Evolutionary conservation across 2,888 invertebrate species (phyloP).

Genomic region (Drosophila differens): DNA sequence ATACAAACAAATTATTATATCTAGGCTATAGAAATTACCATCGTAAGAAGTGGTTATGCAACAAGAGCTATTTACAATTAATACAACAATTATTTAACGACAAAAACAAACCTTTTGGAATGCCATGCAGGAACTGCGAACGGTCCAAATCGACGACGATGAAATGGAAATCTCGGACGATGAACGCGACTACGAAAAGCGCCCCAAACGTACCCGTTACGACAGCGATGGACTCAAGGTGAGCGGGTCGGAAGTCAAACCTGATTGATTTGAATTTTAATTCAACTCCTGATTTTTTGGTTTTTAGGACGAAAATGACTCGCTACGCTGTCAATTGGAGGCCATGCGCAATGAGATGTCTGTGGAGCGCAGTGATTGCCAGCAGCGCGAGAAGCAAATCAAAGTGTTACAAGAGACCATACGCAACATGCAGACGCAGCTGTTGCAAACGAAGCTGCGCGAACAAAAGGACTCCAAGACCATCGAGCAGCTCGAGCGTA

Average conservation of each 20-base stretch:
- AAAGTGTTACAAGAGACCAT: conserved; percentile 86
- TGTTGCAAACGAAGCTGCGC: conserved; percentile 84
- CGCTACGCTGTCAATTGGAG: conserved; percentile 94
- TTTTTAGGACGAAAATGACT: conserved; percentile 94
- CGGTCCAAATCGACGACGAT: conserved; percentile 88
- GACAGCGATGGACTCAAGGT: conserved; percentile 85
- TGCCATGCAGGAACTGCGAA: conserved; percentile 84
- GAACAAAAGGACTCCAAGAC: conserved; percentile 83
- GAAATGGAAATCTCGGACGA: conserved; percentile 95
- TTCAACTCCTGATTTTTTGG: not conserved
- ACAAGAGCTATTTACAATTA: conserved; percentile 15
- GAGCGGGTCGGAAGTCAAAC: conserved; percentile 13
- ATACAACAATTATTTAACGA: conserved; percentile 25
- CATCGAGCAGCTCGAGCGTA: conserved; percentile 83
- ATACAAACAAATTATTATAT: conserved; percentile 64
- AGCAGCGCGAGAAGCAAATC: conserved; percentile 94
- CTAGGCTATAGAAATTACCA: conserved; percentile 61
- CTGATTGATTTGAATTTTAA: not conserved
- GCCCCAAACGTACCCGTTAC: conserved; percentile 84
- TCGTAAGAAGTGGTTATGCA: conserved; percentile 59
- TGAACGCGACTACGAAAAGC: conserved; percentile 87
- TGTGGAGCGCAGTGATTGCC: conserved; percentile 92
- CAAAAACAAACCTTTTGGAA: conserved; percentile 45
- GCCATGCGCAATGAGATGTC: conserved; percentile 98
- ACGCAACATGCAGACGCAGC: conserved; percentile 85